Percentiles rank a stretch among this genome's conserved stretches.
Conservation (phyloP, 1,140 invertebrate genomes). For the Macrobrachium rosenbergii region DNA sequence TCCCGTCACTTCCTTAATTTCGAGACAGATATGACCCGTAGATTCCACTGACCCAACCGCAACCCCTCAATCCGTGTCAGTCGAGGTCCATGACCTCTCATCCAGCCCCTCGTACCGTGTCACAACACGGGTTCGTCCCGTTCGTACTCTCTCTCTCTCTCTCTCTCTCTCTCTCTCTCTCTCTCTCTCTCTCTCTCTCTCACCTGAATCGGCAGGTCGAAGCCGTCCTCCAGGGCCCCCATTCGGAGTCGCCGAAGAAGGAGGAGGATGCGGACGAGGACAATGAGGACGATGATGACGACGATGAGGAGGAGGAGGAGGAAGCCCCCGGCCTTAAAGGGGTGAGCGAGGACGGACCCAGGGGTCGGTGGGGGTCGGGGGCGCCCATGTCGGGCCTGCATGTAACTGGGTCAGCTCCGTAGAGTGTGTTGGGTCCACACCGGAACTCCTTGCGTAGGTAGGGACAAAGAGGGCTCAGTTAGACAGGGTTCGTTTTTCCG, state of each 20-base stretch:
- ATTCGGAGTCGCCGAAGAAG: constrained; percentile 49
- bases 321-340: not conserved
- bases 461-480: not conserved
- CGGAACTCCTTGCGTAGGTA: constrained; percentile 54
- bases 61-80: too few species aligned
- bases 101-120: too few species aligned
- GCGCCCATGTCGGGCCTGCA: constrained; percentile 57
- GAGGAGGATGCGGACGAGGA: constrained; percentile 7
- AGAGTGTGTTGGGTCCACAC: constrained; percentile 52
- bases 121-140: too few species aligned
- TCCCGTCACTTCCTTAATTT: too few species aligned
- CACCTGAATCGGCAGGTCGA: constrained; percentile 63
- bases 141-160: too few species aligned
- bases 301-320: not conserved
- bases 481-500: not conserved
- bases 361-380: constrained; percentile 48
- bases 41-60: too few species aligned
- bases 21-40: too few species aligned
- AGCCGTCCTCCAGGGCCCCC: constrained; percentile 58
- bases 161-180: too few species aligned
- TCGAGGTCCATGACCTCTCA: too few species aligned
- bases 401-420: constrained; percentile 55
- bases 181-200: not conserved
- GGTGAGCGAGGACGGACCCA: constrained; percentile 7
- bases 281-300: too few species aligned